Conservation (phyloP, 2,888 invertebrate genomes). For the Acleris emargana region DNA sequence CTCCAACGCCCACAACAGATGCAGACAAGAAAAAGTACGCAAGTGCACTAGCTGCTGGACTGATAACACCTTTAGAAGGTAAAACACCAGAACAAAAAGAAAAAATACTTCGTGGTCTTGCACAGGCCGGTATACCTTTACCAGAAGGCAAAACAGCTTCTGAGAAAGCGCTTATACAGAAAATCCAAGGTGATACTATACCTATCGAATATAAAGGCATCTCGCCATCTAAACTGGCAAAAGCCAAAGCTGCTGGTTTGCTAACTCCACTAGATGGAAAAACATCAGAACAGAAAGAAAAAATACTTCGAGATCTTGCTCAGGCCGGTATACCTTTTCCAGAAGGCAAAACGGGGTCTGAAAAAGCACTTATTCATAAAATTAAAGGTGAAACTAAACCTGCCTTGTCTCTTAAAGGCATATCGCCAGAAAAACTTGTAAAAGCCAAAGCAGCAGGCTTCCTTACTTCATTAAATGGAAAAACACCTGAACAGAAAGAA, state of each 20-base stretch:
- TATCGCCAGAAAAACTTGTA: conserved; percentile 27
- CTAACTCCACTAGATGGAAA: not conserved
- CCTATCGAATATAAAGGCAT: not conserved
- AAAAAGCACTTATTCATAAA: conserved; percentile 28
- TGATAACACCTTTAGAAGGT: conserved; percentile 19
- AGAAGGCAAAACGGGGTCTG: conserved; percentile 14
- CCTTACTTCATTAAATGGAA: conserved; percentile 26
- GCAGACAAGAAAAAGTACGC: no score
- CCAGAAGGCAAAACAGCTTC: not conserved
- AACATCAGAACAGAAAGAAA: not conserved
- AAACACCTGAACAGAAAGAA: conserved; percentile 43
- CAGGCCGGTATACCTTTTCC: not conserved
- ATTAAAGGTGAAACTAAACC: not conserved
- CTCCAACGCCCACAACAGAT: no score
- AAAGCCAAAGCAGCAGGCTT: conserved; percentile 44
- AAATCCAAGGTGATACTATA: not conserved
- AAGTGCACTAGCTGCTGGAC: not conserved
- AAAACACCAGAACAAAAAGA: not conserved
- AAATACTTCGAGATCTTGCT: not conserved
- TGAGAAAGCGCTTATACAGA: not conserved
- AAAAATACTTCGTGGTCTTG: conserved; percentile 42
- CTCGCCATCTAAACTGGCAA: not conserved
- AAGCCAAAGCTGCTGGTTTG: not conserved
- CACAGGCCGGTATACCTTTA: conserved; percentile 43
- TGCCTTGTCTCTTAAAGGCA: not conserved